Conservation (phyloP, 2,113 vertebrate genomes). For the Cairina moschata region DNA sequence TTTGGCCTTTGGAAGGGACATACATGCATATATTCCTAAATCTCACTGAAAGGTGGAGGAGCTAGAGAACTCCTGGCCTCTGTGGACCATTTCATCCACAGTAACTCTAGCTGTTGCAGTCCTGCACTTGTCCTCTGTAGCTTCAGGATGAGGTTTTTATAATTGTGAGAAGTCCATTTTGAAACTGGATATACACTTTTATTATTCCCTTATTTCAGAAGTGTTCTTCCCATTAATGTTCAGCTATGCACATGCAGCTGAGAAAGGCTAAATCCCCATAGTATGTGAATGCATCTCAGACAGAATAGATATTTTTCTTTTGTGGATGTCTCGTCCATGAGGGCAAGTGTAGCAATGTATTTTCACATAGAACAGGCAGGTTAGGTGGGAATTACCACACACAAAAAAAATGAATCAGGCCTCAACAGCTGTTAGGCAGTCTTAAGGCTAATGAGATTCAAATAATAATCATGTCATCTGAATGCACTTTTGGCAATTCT, state of each 20-base stretch:
- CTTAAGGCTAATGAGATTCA: constrained; percentile 15
- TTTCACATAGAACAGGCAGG: neutral
- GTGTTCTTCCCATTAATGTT: neutral
- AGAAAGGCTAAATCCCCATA: neutral
- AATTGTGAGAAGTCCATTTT: neutral
- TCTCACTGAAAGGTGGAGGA: neutral
- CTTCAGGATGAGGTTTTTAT: neutral
- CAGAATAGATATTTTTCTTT: neutral
- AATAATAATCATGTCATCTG: neutral
- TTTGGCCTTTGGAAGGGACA: neutral
- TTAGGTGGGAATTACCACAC: neutral
- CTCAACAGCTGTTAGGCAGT: neutral
- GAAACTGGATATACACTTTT: neutral
- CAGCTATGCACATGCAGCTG: neutral
- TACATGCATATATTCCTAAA: neutral
- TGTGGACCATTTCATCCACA: neutral
- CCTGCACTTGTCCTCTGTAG: neutral
- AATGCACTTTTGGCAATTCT: neutral
- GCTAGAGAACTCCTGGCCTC: neutral
- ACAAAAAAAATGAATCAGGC: neutral
- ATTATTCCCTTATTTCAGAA: neutral
- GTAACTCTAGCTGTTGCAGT: neutral
- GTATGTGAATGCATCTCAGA: neutral
- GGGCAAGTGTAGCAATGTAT: neutral
- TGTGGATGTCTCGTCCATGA: neutral